These are phyloP conservation scores for Andrena bicolor DNA, from an alignment of 2,888 invertebrate species.

Conservation along the genomic window DNA sequence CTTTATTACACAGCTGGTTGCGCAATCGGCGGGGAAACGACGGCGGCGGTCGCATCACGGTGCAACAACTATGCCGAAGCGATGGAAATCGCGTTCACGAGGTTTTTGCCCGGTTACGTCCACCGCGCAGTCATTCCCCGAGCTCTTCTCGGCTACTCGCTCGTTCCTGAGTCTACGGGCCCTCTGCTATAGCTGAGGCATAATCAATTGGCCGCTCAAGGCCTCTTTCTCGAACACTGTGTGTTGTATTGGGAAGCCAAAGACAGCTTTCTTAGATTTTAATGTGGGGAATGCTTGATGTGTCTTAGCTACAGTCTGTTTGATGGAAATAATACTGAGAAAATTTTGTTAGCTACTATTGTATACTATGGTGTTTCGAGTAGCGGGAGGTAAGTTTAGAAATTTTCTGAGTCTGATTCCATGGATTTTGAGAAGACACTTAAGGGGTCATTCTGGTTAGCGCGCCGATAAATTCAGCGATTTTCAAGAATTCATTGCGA, in stretches of 20 bases:
- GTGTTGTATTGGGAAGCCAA: not conserved
- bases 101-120: not conserved
- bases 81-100: not conserved
- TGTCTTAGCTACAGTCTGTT: no score
- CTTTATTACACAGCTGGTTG: conserved; percentile 67
- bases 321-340: no score
- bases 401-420: no score
- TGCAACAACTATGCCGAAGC: conserved; percentile 49
- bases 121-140: not conserved
- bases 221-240: not conserved
- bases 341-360: no score
- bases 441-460: no score
- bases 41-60: conserved; percentile 73
- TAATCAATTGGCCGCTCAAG: not conserved
- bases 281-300: no score
- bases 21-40: conserved; percentile 60
- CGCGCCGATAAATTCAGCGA: no score
- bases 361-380: no score
- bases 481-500: no score
- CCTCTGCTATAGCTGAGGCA: not conserved
- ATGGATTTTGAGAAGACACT: no score
- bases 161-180: not conserved
- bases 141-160: not conserved
- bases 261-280: not conserved
- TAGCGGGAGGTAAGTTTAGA: no score